Base-by-base conservation (phyloP, 2,113 vertebrate genomes). In the Nymphicus hollandicus region DNA sequence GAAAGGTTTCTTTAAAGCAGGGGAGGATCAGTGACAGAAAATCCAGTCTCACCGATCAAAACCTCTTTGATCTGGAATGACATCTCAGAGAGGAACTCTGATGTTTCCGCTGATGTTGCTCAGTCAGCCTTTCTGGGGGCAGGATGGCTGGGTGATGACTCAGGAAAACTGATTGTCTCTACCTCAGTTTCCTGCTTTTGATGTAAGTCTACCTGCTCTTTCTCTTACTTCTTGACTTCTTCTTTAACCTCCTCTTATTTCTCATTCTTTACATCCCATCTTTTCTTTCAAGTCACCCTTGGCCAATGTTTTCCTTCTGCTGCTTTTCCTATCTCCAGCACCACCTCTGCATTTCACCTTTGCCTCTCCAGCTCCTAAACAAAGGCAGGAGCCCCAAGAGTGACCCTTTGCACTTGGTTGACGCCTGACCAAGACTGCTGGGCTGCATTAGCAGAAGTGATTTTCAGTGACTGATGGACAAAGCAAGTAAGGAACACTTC, bases 111-210 rank as follows among this genome's bases (percentile, higher is more conserved):
- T 6, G 4, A 16, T 56, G 56, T 55, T 94, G 92, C 95, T 65
- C 88, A 94, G 73, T 97, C 92, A 95, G 92, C 25, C 43, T 35
- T 92, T 89, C 73, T 79, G 83, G 83, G 77, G 65, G 72, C 72
- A 96, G 72, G 55, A 78, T 56, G 35, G 60, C 56, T 93, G 49
- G 22, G 13, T 20, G 31, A 52, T 91, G 91, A 96, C 81, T 93
- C 93, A 90, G 43, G 88, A 76, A 77, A 89, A 22, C 66, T 81
- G 88, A 71, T 44, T 95, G 49, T 82, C 33, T 88, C 64, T 80
- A 80, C n/a, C 70, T 85, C 76, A 43, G 28, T 56, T 83, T 69
- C 91, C 63, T 56, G 78, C 86, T 86, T 90, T 64, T 78, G 60
- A 66, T 84, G 29, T 15, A 71, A 63, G 86, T 79, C 80, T 81